These are phyloP conservation scores for Sciurus niger DNA, from an alignment of 2,113 vertebrate species.

Conservation along the genomic window DNA sequence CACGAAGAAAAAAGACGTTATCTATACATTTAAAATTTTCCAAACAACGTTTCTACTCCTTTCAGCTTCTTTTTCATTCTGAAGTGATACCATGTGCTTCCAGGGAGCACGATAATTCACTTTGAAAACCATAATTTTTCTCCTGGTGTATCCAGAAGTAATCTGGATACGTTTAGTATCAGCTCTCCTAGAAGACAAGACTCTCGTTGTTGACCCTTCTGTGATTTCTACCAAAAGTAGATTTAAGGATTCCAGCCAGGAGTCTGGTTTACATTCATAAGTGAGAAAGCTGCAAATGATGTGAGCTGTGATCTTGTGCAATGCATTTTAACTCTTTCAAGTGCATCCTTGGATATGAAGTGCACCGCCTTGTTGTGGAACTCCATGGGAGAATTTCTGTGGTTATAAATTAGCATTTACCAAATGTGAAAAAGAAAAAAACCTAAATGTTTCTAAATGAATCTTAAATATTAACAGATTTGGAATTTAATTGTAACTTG, in stretches of 20 bases:
- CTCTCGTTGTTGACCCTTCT: neutral
- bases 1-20: neutral
- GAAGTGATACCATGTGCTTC: neutral
- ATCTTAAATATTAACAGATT: neutral
- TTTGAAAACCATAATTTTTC: neutral
- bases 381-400: neutral
- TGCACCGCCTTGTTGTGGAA: neutral
- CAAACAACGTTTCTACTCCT: neutral
- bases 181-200: neutral
- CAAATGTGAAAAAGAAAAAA: neutral
- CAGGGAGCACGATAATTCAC: neutral
- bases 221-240: neutral
- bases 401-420: neutral
- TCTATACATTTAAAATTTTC: neutral
- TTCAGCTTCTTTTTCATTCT: neutral
- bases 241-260: neutral
- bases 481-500: constrained; percentile 3
- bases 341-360: neutral
- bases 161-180: neutral
- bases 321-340: neutral
- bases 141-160: neutral
- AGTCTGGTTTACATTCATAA: neutral
- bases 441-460: neutral
- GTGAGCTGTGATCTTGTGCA: neutral
- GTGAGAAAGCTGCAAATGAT: neutral